Evolutionary conservation across 2,888 invertebrate genomes (phyloP).

Genomic region (Pimpla rufipes): DNA sequence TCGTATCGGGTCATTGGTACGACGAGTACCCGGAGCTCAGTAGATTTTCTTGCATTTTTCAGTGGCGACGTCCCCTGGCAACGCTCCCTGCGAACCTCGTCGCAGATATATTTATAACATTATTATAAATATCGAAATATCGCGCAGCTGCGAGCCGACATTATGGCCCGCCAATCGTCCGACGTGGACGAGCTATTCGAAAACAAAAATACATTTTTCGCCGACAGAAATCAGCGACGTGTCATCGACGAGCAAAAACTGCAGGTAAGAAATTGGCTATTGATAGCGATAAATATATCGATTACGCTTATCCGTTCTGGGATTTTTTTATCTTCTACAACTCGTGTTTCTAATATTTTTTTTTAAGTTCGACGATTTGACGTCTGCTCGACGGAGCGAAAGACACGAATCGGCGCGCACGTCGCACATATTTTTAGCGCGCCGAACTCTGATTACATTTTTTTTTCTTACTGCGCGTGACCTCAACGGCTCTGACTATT

Average conservation of each 20-base stretch:
- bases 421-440: not conserved
- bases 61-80: too few relatives aligned
- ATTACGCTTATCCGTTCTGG: too few relatives aligned
- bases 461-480: not conserved
- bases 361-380: not conserved
- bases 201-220: not conserved
- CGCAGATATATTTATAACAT: not conserved
- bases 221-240: not conserved
- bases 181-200: not conserved
- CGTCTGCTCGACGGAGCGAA: not conserved
- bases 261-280: not conserved
- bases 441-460: not conserved
- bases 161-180: not conserved
- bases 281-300: not conserved
- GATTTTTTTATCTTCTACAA: not conserved
- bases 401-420: not conserved
- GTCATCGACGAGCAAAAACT: not conserved
- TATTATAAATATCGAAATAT: not conserved
- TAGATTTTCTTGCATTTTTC: constrained; percentile 4
- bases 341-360: not conserved
- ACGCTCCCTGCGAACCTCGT: not conserved
- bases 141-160: too few relatives aligned
- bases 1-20: constrained; percentile 23
- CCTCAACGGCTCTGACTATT: not conserved
- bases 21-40: not conserved